Evolutionary conservation across 2,113 vertebrate genomes (phyloP).

Genomic region (Myxocyprinus asiaticus): DNA sequence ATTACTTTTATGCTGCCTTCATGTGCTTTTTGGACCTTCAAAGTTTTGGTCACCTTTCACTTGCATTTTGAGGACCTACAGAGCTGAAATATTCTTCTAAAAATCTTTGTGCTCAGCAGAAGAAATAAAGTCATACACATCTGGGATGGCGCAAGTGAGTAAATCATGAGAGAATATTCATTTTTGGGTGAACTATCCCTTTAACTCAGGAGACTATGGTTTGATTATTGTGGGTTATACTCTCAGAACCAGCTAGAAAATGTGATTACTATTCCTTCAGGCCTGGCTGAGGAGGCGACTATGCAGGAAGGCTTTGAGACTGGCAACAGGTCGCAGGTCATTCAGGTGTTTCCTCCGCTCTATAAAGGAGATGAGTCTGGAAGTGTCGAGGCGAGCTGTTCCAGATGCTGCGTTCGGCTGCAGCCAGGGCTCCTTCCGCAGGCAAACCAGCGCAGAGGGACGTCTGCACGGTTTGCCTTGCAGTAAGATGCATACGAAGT

Average conservation of each 20-base stretch:
- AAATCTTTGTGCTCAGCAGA: too few relatives aligned
- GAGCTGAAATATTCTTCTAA: too few relatives aligned
- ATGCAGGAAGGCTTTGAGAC: conserved; percentile 89
- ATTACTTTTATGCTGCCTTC: too few relatives aligned
- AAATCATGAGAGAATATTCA: too few relatives aligned
- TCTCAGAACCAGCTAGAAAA: too few relatives aligned
- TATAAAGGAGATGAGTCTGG: conserved; percentile 92
- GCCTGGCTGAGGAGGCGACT: conserved; percentile 78
- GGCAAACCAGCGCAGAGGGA: conserved; percentile 84
- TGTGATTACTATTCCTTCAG: conserved; percentile 5
- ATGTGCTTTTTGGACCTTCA: too few relatives aligned
- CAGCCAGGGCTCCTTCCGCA: conserved; percentile 90
- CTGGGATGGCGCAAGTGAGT: too few relatives aligned
- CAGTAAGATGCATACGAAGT: conserved; percentile 89
- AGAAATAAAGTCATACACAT: too few relatives aligned
- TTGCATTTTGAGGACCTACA: too few relatives aligned
- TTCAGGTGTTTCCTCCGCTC: conserved; percentile 98
- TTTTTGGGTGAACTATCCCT: too few relatives aligned
- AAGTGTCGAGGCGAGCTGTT: conserved; percentile 80
- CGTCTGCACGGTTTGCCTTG: conserved; percentile 84
- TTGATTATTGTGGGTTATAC: neutral
- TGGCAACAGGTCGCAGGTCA: conserved; percentile 88
- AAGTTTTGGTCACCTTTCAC: too few relatives aligned
- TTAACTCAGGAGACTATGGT: neutral
- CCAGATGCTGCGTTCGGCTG: conserved; percentile 67